Base-by-base conservation (phyloP, 2,113 vertebrate species). In the Vicugna pacos region DNA sequence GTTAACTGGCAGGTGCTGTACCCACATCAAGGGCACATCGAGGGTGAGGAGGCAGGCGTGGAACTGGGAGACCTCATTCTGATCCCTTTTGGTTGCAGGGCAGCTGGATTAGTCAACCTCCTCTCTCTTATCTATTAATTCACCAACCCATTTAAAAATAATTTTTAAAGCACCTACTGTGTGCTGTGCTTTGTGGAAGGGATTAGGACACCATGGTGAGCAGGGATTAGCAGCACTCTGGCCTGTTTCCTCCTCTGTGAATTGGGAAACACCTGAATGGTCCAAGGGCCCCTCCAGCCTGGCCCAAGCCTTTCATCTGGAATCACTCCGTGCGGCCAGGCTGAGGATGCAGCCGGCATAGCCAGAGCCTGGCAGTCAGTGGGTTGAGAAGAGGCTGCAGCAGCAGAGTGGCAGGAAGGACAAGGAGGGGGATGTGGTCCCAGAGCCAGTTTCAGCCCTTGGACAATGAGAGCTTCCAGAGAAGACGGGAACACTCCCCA, bases 291-390 rank as follows among this genome's bases (percentile, higher is more conserved):
- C 20, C 72, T 62, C 87, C 87, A 76, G 56, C 6, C 72, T 50
- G 56, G 42, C 54, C 72, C 0, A 10, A 76, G 48, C 32, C 30
- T 64, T 62, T 62, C 38, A 35, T 15, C 77, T 72, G 38, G 65
- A 60, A 17, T 30, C 26, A 60, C 10, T 10, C 52, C 30, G 28
- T 67, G 52, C 58, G 52, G 76, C 35, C 65, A 26, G 15, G 22
- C 38, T 7, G 67, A 48, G 38, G 54, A 1, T 7, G 35, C 15
- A 2, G 35, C 75, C 28, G 0, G 50, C 2, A 4, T 4, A 32
- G 14, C 72, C 70, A 0, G 32, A 60, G 35, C 50, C 28, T 15
- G 75, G 38, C 38, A 42, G 38, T 50, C 7, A 8, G 62, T 13
- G 5, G 26, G 42, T 38, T 22, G 46, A 91, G 60, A 24, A 91